phyloP scores from a whole-genome alignment of 2,113 vertebrate genomes.

The Genyomyrus donnyi region DNA sequence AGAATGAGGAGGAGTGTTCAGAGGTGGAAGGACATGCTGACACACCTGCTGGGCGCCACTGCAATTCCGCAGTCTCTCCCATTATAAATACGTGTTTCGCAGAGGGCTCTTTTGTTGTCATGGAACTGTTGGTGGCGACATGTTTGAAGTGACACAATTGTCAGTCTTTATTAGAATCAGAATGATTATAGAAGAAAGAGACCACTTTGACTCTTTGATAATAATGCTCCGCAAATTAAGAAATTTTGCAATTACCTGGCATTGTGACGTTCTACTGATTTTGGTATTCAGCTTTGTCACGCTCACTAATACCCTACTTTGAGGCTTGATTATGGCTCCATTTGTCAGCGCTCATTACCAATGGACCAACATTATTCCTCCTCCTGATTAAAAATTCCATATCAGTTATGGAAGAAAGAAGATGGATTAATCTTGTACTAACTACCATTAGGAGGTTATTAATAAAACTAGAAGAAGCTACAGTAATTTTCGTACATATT shows the following conservation, averaged over 20 bases:
- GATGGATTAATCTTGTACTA: slow-evolving; percentile 34
- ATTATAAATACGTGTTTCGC: slow-evolving; percentile 69
- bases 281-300: slow-evolving; percentile 29
- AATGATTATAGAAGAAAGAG: slow-evolving; percentile 56
- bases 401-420: slow-evolving; percentile 32
- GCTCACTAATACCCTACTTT: slow-evolving; percentile 25
- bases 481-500: slow-evolving; percentile 17
- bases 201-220: slow-evolving; percentile 21
- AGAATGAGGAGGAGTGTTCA: slow-evolving; percentile 80
- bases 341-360: slow-evolving; percentile 32
- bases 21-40: slow-evolving; percentile 76
- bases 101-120: slow-evolving; percentile 71
- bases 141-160: slow-evolving; percentile 84
- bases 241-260: slow-evolving; percentile 49
- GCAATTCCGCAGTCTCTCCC: slow-evolving; percentile 69
- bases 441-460: slow-evolving; percentile 28
- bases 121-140: slow-evolving; percentile 73
- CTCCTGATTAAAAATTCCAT: slow-evolving; percentile 41
- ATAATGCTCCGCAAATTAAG: slow-evolving; percentile 35
- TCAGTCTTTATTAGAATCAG: slow-evolving; percentile 80
- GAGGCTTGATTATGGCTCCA: slow-evolving; percentile 21
- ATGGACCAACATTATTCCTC: slow-evolving; percentile 33
- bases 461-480: slow-evolving; percentile 18
- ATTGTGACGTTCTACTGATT: slow-evolving; percentile 40
- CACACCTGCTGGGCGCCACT: slow-evolving; percentile 87